Evolutionary conservation across 1,140 invertebrate genomes (phyloP), one percentile per base, ranked within the genome.

Genomic region (Diprion similis): DNA sequence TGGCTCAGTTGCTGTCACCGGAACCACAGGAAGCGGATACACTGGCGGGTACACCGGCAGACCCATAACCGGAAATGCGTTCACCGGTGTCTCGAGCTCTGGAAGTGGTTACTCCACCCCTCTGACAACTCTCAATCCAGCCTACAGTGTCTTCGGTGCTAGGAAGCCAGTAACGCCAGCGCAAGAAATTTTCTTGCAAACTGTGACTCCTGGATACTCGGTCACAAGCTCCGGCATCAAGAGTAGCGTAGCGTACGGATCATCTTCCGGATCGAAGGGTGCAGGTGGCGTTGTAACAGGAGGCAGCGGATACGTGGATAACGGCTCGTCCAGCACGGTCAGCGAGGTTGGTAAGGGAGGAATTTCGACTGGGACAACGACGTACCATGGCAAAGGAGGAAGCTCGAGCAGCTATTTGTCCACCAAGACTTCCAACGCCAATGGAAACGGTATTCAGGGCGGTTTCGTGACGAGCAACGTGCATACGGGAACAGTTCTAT

Each of bases 381-480:
- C 66, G 10, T 17, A 17, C 66, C 66, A 68, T 18, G 66, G 66
- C 15, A 68, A 68, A 6, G 37, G 18, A 68, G 66, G 66, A 68
- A 19, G 51, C 51, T 59, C 51, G 51, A 59, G n/a, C 51, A 68
- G 37, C 66, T 11, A 17, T 18, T 68, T 13, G 66, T 68, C 18
- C 18, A 19, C 11, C 10, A 68, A 18, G 66, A 68, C 37, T 13
- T 17, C 15, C 19, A 15, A 11, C 19, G 15, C 10, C 18, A 15
- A 18, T 24, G 79, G 77, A 18, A 68, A 48, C 0, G 71, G 10
- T 13, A 7, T 73, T 3, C 73, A 74, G 10, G 76, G 79, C 18
- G 59, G 59, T 9, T 71, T 77, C 9, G 10, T 70, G 10, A 81
- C 77, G 1, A 68, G 66, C 45, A 68, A 67, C 10, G 80, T 73